A percentile compares a stretch with the other conserved stretches of the same genome.
Conservation (phyloP, 2,113 vertebrate genomes). For the Hylia prasina region DNA sequence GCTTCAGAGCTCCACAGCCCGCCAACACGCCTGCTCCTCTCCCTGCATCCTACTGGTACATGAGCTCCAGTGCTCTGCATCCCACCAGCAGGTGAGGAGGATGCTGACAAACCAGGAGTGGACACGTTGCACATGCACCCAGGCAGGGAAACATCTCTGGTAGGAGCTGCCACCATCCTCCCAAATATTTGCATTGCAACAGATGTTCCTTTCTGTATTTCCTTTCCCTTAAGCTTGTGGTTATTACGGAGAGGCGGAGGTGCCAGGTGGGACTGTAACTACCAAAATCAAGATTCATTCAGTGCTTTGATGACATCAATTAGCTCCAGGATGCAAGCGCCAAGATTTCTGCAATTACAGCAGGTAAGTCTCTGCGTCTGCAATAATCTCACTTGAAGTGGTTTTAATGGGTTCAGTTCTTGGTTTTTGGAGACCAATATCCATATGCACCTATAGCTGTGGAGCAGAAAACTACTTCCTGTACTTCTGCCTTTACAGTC, state of each 20-base stretch:
- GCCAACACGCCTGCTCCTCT: accelerated
- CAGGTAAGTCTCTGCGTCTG: constrained; percentile 46
- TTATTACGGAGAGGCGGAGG: not conserved
- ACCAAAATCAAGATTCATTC: constrained; percentile 64
- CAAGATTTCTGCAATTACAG: constrained; percentile 63
- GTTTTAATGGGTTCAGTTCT: constrained; percentile 16
- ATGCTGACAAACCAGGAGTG: not conserved
- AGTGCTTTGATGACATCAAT: constrained; percentile 64
- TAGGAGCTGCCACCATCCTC: not conserved
- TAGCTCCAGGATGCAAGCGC: constrained; percentile 56
- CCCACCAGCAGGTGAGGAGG: not conserved
- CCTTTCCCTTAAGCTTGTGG: constrained; percentile 3
- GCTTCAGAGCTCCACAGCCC: not conserved
- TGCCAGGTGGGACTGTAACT: constrained; percentile 72
- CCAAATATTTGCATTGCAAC: not conserved
- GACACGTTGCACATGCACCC: accelerated
- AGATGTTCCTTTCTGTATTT: constrained; percentile 49
- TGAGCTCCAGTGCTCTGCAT: not conserved
- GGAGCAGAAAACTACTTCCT: not conserved
- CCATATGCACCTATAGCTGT: not conserved
- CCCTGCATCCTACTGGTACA: accelerated
- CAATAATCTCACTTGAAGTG: constrained; percentile 61
- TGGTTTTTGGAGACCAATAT: not conserved
- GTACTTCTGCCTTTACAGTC: not conserved
- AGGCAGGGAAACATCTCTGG: not conserved